These are phyloP conservation scores for Seriola quinqueradiata DNA, from an alignment of 2,113 vertebrate species.

Conservation along the genomic window DNA sequence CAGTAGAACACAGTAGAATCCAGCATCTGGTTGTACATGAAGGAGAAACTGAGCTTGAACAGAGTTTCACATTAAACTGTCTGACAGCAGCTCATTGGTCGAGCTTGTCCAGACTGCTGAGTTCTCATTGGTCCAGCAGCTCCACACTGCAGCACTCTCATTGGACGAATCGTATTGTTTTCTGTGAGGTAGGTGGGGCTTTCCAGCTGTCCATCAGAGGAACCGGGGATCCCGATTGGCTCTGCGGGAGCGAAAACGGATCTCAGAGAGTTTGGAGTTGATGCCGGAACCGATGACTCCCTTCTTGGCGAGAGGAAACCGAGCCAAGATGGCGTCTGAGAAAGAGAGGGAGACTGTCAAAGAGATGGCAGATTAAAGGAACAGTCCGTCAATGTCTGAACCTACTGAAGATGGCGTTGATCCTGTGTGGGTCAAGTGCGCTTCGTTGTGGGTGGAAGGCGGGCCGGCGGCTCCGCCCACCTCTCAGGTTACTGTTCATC, in stretches of 20 bases:
- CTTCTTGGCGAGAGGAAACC: conserved; percentile 76
- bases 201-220: conserved; percentile 25
- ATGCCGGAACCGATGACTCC: conserved; percentile 80
- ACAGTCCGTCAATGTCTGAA: neutral
- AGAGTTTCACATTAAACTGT: neutral
- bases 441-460: conserved; percentile 66
- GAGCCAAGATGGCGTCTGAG: conserved; percentile 80
- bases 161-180: neutral
- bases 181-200: neutral
- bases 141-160: neutral
- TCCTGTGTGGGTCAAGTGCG: conserved; percentile 68
- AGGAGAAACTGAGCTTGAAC: neutral
- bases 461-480: conserved; percentile 68
- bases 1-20: neutral
- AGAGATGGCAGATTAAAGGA: neutral
- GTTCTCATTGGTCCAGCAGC: neutral
- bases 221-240: conserved; percentile 63
- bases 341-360: neutral
- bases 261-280: conserved; percentile 83
- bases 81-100: too few relatives aligned
- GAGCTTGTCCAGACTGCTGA: too few relatives aligned
- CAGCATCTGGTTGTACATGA: neutral
- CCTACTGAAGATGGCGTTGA: conserved; percentile 78
- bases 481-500: conserved; percentile 76
- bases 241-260: conserved; percentile 74